phyloP scores from a whole-genome alignment of 2,113 vertebrate species.

The Microcebus ravelobensis region DNA sequence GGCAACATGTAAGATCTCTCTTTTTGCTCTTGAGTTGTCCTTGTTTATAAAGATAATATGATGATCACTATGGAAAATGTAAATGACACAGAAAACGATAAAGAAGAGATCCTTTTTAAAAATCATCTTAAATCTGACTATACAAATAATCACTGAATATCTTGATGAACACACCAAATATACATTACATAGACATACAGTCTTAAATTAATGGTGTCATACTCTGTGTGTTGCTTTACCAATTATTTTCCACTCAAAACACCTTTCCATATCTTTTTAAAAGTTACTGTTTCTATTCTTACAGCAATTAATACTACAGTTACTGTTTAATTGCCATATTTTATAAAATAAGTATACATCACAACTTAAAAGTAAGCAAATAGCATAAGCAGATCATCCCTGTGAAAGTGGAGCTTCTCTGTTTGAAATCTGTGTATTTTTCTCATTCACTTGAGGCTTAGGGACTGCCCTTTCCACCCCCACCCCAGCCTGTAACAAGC shows the following conservation, averaged over 20 bases:
- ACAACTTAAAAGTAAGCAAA: neutral
- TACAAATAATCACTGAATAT: neutral
- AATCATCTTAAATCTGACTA: neutral
- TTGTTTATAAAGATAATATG: constrained; percentile 15
- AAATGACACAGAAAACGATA: neutral
- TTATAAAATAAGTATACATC: neutral
- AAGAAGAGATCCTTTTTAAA: neutral
- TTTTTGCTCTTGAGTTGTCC: neutral
- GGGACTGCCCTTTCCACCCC: neutral
- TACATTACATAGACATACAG: neutral
- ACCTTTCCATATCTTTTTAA: neutral
- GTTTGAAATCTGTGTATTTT: neutral
- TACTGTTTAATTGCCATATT: neutral
- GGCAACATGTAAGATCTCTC: neutral
- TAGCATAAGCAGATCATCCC: neutral
- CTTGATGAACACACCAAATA: neutral
- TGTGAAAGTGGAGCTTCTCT: neutral
- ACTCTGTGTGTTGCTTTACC: neutral
- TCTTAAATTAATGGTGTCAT: neutral
- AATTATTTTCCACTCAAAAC: neutral
- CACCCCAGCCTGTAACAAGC: neutral
- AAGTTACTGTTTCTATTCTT: constrained; percentile 37
- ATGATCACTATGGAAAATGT: neutral
- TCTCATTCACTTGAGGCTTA: neutral
- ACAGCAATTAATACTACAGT: neutral